Conservation (phyloP, 2,888 invertebrate species). For the Ecdyonurus torrentis region DNA sequence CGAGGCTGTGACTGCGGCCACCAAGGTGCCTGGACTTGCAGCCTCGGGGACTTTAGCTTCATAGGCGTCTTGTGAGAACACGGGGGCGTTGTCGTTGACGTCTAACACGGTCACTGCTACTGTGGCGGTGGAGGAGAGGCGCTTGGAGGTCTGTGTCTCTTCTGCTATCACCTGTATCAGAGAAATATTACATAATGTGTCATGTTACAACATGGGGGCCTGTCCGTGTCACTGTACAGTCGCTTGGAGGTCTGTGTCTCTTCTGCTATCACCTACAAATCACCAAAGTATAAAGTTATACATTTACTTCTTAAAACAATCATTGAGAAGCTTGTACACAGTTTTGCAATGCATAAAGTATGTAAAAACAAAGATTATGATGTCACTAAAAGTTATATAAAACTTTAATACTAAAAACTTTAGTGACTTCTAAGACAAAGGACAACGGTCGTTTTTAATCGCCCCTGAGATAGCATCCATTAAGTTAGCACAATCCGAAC, state of each 20-base stretch:
- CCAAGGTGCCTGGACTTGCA: conserved; percentile 45
- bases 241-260: conserved; percentile 59
- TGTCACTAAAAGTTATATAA: no score
- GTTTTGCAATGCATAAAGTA: no score
- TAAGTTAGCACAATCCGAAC: no score
- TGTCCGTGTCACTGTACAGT: conserved; percentile 74
- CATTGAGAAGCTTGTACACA: no score
- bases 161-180: conserved; percentile 73
- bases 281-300: no score
- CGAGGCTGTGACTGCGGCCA: conserved; percentile 60
- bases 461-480: no score
- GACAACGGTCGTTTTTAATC: no score
- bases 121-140: conserved; percentile 67
- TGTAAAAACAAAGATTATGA: no score
- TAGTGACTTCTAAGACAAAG: no score
- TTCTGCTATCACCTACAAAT: conserved; percentile 66
- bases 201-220: conserved; percentile 59
- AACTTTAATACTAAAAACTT: no score
- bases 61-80: conserved; percentile 59
- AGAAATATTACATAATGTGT: no score
- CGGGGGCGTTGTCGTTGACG: conserved; percentile 73
- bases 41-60: conserved; percentile 53
- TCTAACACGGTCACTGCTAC: conserved; percentile 63
- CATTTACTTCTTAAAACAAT: no score
- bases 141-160: conserved; percentile 57